Evolutionary conservation across 1,140 invertebrate species (phyloP).

Genomic region (Chelonus insularis): DNA sequence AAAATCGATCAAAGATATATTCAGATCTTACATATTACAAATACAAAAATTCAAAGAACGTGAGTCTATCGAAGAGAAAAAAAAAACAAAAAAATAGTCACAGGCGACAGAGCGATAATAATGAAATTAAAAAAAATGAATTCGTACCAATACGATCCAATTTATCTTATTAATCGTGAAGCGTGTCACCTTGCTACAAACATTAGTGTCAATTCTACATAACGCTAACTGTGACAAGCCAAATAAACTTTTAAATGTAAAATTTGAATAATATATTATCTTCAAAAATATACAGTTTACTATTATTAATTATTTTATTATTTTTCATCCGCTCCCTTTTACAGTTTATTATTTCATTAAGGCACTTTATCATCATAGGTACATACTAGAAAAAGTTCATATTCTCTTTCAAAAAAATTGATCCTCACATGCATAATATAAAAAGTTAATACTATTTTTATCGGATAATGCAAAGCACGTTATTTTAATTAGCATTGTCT

Average conservation of each 20-base stretch:
- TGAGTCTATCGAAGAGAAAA: conserved; percentile 38
- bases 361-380: too few relatives aligned
- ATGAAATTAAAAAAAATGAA: conserved; percentile 31
- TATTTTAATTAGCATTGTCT: too few relatives aligned
- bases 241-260: conserved; percentile 61
- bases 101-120: conserved; percentile 35
- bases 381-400: too few relatives aligned
- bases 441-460: too few relatives aligned
- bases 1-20: conserved; percentile 52
- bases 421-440: too few relatives aligned
- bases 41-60: conserved; percentile 43
- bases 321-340: too few relatives aligned
- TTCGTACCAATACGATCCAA: conserved; percentile 27
- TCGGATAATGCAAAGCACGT: too few relatives aligned
- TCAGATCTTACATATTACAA: conserved; percentile 49
- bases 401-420: too few relatives aligned
- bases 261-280: conserved; percentile 58
- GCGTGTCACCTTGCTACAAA: conserved; percentile 51
- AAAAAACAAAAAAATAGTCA: conserved; percentile 43
- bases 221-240: conserved; percentile 59
- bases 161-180: conserved; percentile 47
- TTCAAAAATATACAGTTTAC: conserved; percentile 37
- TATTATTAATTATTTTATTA: conserved; percentile 25
- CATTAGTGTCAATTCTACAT: conserved; percentile 57
- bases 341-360: too few relatives aligned